Evolutionary conservation across 2,888 invertebrate genomes (phyloP).

Genomic region (Syrista parreyssii): DNA sequence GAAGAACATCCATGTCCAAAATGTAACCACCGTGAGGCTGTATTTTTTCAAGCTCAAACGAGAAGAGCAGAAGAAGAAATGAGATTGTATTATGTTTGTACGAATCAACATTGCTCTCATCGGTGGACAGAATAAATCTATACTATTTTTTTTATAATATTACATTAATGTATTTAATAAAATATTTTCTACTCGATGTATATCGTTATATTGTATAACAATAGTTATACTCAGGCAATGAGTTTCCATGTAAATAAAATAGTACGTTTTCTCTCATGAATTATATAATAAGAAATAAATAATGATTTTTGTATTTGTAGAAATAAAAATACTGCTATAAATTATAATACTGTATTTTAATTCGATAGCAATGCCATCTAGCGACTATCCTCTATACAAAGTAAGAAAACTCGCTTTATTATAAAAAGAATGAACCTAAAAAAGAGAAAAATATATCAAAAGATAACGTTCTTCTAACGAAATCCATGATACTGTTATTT

Average conservation of each 20-base stretch:
- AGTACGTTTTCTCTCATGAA: too few relatives aligned
- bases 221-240: background rate
- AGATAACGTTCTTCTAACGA: background rate
- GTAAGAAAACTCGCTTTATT: background rate
- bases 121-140: slow-evolving; percentile 90
- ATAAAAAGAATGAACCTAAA: background rate
- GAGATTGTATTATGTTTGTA: slow-evolving; percentile 97
- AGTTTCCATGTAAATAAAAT: background rate
- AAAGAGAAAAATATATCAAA: background rate
- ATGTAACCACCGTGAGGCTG: slow-evolving; percentile 94
- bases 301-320: too few relatives aligned
- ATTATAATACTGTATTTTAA: too few relatives aligned
- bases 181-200: background rate
- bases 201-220: background rate
- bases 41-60: slow-evolving; percentile 99
- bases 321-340: too few relatives aligned
- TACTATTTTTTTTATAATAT: background rate
- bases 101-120: slow-evolving; percentile 90
- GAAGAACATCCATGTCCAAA: slow-evolving; percentile 99
- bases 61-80: slow-evolving; percentile 97
- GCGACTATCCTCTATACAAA: background rate
- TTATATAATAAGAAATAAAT: too few relatives aligned
- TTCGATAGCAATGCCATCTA: background rate
- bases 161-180: background rate
- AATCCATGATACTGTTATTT: background rate